These are phyloP conservation scores for Pleuronectes platessa DNA, from an alignment of 2,113 vertebrate genomes.

Conservation along the genomic window DNA sequence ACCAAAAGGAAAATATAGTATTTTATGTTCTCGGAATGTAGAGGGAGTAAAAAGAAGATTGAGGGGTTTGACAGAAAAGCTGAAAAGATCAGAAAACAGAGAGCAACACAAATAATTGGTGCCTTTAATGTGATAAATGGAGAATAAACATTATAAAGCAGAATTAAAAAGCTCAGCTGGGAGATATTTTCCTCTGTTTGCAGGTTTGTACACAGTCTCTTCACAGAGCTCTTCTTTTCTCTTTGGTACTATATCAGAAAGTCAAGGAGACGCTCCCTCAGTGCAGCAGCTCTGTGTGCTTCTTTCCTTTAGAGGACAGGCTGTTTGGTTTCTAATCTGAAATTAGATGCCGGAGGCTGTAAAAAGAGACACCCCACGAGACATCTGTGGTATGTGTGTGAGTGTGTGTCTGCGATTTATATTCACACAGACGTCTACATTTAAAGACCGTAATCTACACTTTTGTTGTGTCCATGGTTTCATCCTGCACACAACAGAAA, in stretches of 20 bases:
- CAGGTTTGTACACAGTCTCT: neutral
- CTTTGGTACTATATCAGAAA: conserved; percentile 32
- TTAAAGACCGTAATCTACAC: neutral
- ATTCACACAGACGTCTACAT: conserved; percentile 19
- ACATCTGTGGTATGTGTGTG: conserved; percentile 60
- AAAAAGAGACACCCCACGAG: conserved; percentile 70
- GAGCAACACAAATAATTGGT: neutral
- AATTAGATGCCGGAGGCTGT: conserved; percentile 60
- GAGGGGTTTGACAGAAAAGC: neutral
- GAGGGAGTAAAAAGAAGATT: neutral
- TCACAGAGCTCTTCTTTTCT: conserved; percentile 33
- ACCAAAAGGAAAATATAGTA: conserved; percentile 19
- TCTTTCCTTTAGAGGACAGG: conserved; percentile 46
- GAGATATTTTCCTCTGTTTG: neutral
- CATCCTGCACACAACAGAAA: neutral
- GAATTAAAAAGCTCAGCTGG: no score
- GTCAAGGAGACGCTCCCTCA: conserved; percentile 56
- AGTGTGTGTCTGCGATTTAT: neutral
- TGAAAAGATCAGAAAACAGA: no score
- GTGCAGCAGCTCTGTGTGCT: conserved; percentile 38
- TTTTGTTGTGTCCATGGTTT: neutral
- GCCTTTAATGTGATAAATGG: neutral
- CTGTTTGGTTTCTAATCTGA: conserved; percentile 59
- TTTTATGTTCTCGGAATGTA: neutral
- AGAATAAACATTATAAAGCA: neutral